phyloP scores from a whole-genome alignment of 2,888 invertebrate species.

The Parochlus steinenii region DNA sequence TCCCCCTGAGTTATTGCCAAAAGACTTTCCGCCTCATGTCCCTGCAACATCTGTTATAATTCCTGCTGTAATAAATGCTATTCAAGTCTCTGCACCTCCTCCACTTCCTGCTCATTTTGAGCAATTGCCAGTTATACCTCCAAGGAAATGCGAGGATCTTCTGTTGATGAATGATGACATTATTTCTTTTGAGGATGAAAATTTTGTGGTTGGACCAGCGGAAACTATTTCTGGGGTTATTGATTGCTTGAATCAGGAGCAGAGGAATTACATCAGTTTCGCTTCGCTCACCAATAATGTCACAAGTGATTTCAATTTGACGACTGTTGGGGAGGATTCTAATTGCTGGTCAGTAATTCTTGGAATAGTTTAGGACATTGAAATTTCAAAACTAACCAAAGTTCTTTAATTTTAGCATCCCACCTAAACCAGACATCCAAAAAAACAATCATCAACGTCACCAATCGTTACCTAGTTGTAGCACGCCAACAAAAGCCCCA shows the following conservation, averaged over 20 bases:
- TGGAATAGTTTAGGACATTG: no score
- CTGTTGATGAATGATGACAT: conserved; percentile 12
- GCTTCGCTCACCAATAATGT: conserved; percentile 10
- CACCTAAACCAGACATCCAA: conserved; percentile 13
- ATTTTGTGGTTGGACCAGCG: conserved; percentile 48
- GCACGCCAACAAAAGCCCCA: conserved; percentile 11
- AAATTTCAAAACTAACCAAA: no score
- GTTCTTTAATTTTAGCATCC: no score
- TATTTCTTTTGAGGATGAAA: conserved; percentile 17
- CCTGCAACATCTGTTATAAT: not conserved
- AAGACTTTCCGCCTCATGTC: conserved; percentile 14
- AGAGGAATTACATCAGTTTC: conserved; percentile 10
- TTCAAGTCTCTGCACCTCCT: not conserved
- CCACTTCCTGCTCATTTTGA: not conserved
- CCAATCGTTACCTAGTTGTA: conserved; percentile 14
- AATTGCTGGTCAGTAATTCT: not conserved
- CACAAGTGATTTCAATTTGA: conserved; percentile 9
- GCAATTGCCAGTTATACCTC: not conserved
- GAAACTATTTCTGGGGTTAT: conserved; percentile 57
- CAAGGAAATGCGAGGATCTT: not conserved
- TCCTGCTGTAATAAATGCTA: not conserved
- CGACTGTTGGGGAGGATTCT: conserved; percentile 4
- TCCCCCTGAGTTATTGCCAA: no score
- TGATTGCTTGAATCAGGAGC: conserved; percentile 30
- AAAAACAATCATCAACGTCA: conserved; percentile 12